These are phyloP conservation scores for Bubalus kerabau DNA, from an alignment of 2,113 vertebrate genomes.

Conservation along the genomic window DNA sequence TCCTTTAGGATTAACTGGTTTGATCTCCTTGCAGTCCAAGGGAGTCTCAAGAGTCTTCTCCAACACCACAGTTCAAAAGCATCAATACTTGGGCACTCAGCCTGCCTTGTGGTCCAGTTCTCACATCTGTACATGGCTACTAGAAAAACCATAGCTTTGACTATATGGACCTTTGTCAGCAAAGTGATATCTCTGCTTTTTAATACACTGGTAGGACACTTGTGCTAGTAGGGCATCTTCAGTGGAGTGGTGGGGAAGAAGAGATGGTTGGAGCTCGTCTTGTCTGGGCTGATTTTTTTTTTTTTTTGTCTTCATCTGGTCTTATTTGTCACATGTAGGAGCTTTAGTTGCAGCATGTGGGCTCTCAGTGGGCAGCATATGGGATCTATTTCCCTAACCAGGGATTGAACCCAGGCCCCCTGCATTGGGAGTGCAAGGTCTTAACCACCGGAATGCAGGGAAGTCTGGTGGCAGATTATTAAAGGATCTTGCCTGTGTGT, in stretches of 20 bases:
- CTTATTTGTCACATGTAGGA: background rate
- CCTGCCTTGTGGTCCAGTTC: background rate
- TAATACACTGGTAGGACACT: background rate
- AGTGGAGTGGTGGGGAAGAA: background rate
- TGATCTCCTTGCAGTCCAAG: background rate
- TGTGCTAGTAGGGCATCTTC: background rate
- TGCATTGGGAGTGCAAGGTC: background rate
- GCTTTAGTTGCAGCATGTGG: background rate
- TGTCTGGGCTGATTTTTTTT: background rate
- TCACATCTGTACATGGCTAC: background rate
- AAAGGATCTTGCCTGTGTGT: background rate
- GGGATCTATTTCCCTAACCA: background rate
- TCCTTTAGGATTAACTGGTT: background rate
- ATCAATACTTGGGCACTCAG: background rate
- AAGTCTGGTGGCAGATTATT: background rate
- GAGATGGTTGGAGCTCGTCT: background rate
- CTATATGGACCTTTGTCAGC: background rate
- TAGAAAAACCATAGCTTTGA: background rate
- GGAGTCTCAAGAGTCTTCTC: background rate
- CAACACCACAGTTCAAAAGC: background rate
- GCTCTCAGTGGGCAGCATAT: background rate
- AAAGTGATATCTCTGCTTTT: background rate
- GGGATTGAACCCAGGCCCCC: background rate
- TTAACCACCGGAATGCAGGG: background rate
- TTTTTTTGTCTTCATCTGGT: background rate